Evolutionary conservation across 2,113 vertebrate species (phyloP), one percentile per base, ranked within the genome.

Genomic region (Corydoras sp.): DNA sequence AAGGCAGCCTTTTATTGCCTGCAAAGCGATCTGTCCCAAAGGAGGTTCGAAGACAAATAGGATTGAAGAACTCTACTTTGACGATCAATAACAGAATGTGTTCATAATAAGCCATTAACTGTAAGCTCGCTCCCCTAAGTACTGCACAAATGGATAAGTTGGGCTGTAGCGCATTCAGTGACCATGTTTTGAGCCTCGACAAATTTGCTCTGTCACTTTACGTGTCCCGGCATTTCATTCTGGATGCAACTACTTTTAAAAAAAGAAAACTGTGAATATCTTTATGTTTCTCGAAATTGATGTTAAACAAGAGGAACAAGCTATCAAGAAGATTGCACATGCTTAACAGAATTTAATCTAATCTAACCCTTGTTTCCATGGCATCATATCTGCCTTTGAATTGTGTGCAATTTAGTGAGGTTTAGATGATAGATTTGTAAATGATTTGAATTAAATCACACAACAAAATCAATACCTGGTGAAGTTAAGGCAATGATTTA

Each of bases 401-500:
- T 62, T 8, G 35, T 43, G 35, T 43, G 35, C 7, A 43, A 51
- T 35, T 10, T 10, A 12, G 13, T 32, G 11, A 15, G 12, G 31
- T 43, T 43, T 43, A 8, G 35, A 43, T 43, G 4, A 43, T 43
- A 43, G 7, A 43, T 8, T 43, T 43, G 15, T 24, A 35, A 53
- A 76, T 24, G 43, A 60, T 3, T 24, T 66, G 18, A 66, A 32
- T 5, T 60, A 31, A 50, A 70, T 24, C 18, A 24, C 56, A 43
- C 29, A 29, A 56, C 24, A 58, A 14, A 58, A 58, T 24, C 18
- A 24, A 55, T 35, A 35, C n/a, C 70, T 10, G 24, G 54, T 71
- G 72, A 69, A 43, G 53, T 75, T 77, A 74, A 74, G 78, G 72
- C 69, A 72, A 71, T 75, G 60, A 72, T 77, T 77, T 77, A 80